phyloP scores from a whole-genome alignment of 2,113 vertebrate genomes.

The Hemiscyllium ocellatum region DNA sequence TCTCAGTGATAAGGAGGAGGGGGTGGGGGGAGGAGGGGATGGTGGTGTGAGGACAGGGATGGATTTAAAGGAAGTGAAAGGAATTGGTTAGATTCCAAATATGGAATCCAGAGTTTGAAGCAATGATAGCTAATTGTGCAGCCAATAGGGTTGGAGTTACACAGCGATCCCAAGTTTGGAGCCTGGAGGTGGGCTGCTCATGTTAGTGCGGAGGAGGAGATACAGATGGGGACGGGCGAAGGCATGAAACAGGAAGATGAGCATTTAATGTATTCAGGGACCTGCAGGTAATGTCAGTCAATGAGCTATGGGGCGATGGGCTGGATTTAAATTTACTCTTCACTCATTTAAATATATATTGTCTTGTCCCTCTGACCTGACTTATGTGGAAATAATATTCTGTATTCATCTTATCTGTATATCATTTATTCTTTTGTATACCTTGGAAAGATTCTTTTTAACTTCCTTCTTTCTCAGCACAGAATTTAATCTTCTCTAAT shows the following conservation, averaged over 20 bases:
- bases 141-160: not conserved
- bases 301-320: not conserved
- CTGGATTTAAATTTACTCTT: not conserved
- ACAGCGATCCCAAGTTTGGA: not conserved
- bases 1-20: not conserved
- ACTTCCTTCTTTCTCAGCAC: not conserved
- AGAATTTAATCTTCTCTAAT: slow-evolving; percentile 18
- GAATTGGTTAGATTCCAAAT: not conserved
- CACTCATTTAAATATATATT: not conserved
- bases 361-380: not conserved
- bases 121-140: not conserved
- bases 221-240: not conserved
- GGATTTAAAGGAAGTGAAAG: not conserved
- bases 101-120: not conserved
- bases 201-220: not conserved
- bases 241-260: not conserved
- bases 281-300: not conserved
- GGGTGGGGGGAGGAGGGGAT: too few species aligned
- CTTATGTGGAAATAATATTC: not conserved
- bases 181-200: too few species aligned
- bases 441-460: not conserved
- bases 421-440: not conserved
- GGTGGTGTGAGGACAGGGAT: not conserved
- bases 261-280: not conserved
- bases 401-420: not conserved